Base-by-base conservation (phyloP, 1,140 invertebrate genomes). In the Chlorops oryzae region DNA sequence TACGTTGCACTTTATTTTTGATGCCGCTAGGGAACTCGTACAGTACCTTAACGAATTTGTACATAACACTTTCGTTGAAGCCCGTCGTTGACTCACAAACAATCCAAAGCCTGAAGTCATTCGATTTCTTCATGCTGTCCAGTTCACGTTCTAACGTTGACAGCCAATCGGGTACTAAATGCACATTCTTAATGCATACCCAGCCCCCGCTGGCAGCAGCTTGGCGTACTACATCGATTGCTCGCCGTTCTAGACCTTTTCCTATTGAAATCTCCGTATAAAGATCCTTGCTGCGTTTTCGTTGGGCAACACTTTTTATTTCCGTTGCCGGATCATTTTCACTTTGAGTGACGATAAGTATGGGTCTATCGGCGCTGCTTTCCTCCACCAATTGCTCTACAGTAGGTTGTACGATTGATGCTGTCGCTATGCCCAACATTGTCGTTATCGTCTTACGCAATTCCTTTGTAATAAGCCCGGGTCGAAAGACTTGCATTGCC, bases 301-400 rank as follows among this genome's bases (percentile, higher is more conserved):
- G 71, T 9, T 73, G 60, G 0, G 85, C 85, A 21, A 88, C 65
- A 41, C 84, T 80, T 50, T 75, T 72, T 12, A 92, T 73, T 65
- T 92, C 89, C 43, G 81, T 79, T 2, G 85, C 84, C n/a, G 91
- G 91, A 78, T 94, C 91, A 44, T 83, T 81, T 44, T 89, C 89
- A 27, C 85, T 76, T 57, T 81, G 78, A 55, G 81, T 82, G 21
- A 93, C 77, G 28, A 94, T 77, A 10, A 94, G 70, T 47, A 93
- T 81, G 1, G 90, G 89, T 63, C 86, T 84, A 5, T 67, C 65
- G 1, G 55, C 56, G 51, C 59, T 68, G 59, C 54, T 71, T 47
- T 72, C 71, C 22, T 64, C 65, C 44, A 59, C 55, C 45, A 61
- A 39, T 50, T 65, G 69, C 22, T 58, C 64, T 40, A 68, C 70